A percentile compares a stretch with the other conserved stretches of the same genome.
Evolutionary conservation across 2,113 vertebrate species (phyloP).

Genomic region (Microtus oregoni): DNA sequence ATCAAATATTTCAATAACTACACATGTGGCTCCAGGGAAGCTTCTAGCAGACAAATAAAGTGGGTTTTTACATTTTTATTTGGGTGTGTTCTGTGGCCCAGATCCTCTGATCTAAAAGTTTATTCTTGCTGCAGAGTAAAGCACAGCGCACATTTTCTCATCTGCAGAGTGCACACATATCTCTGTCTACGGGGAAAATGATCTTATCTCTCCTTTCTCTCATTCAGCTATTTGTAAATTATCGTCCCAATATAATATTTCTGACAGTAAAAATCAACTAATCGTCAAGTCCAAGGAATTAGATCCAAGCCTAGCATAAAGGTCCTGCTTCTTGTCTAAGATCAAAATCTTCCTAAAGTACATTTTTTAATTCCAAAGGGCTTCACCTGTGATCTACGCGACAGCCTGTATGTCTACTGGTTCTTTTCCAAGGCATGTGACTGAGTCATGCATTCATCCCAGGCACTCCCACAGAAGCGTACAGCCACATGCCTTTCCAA

Average conservation of each 20-base stretch:
- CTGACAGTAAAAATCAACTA: constrained; percentile 54
- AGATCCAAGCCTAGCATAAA: constrained; percentile 4
- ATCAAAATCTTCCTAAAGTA: neutral
- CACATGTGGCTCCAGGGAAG: constrained; percentile 52
- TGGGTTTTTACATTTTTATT: constrained; percentile 44
- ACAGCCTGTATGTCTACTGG: constrained; percentile 18
- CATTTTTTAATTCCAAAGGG: constrained; percentile 58
- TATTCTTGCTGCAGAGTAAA: constrained; percentile 60
- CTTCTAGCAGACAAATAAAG: constrained; percentile 69
- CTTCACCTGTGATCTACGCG: constrained; percentile 25
- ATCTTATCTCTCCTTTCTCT: constrained; percentile 46
- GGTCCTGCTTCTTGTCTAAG: neutral
- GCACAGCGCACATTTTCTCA: constrained; percentile 72
- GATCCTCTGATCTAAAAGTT: constrained; percentile 65
- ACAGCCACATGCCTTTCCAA: constrained; percentile 51
- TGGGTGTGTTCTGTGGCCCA: constrained; percentile 43
- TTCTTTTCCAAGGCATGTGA: constrained; percentile 58
- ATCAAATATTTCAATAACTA: constrained; percentile 64
- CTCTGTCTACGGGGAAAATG: constrained; percentile 41
- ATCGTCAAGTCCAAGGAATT: neutral
- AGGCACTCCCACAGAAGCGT: constrained; percentile 54
- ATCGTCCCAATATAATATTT: neutral
- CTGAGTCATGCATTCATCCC: constrained; percentile 43
- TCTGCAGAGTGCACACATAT: neutral
- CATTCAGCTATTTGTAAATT: constrained; percentile 4